A percentile compares a stretch with the other conserved stretches of the same genome.
phyloP scores from a whole-genome alignment of 2,888 invertebrate species.

The Monochamus alternatus region DNA sequence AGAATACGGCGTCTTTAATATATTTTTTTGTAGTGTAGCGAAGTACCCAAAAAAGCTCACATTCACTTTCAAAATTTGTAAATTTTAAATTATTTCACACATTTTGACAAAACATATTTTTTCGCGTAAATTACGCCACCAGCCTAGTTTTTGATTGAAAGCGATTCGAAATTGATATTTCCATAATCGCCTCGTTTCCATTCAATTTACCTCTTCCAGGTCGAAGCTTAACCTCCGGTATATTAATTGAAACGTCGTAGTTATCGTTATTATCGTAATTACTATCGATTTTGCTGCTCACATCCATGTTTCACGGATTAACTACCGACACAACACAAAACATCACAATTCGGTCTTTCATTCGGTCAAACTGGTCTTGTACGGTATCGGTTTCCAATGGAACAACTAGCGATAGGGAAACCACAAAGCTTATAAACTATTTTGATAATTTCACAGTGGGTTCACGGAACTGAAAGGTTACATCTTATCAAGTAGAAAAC shows the following conservation, averaged over 20 bases:
- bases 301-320: slow-evolving; percentile 27
- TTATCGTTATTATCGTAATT: slow-evolving; percentile 24
- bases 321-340: slow-evolving; percentile 33
- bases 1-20: too few species aligned
- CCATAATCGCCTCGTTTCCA: not conserved
- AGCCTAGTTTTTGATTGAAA: not conserved
- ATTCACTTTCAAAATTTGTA: too few species aligned
- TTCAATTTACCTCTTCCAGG: slow-evolving; percentile 21
- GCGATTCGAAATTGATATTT: not conserved
- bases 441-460: too few species aligned
- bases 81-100: too few species aligned
- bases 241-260: slow-evolving; percentile 22
- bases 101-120: too few species aligned
- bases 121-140: not conserved
- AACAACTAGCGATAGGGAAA: slow-evolving; percentile 30
- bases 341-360: slow-evolving; percentile 22
- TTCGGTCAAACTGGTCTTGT: slow-evolving; percentile 23
- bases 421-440: slow-evolving; percentile 16
- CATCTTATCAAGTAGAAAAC: too few species aligned
- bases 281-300: slow-evolving; percentile 16
- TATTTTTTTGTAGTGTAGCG: too few species aligned
- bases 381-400: not conserved
- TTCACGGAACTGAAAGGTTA: too few species aligned
- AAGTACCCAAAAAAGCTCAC: too few species aligned
- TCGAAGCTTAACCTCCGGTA: not conserved